Conservation (phyloP, 1,140 invertebrate genomes). For the Cecropterus lyciades region DNA sequence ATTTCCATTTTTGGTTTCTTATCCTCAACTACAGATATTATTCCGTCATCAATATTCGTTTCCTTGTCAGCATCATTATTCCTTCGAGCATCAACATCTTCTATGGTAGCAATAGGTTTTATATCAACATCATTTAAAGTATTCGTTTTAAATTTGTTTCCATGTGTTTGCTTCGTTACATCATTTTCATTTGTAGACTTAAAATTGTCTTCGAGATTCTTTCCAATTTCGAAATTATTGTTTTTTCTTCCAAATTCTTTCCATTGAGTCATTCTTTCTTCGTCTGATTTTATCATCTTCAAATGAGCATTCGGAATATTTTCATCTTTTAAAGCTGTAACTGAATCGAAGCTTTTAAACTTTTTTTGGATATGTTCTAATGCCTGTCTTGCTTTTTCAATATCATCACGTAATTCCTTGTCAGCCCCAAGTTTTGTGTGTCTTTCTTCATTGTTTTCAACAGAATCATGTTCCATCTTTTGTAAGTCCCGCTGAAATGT, state of each 20-base stretch:
- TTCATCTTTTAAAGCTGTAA: slow-evolving; percentile 39
- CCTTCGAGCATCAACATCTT: slow-evolving; percentile 3
- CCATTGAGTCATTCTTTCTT: slow-evolving; percentile 65
- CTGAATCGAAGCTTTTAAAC: slow-evolving; percentile 59
- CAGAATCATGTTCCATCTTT: slow-evolving; percentile 52
- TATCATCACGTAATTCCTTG: slow-evolving; percentile 54
- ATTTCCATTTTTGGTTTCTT: slow-evolving; percentile 42
- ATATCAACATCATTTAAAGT: slow-evolving; percentile 6
- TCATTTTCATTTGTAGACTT: slow-evolving; percentile 35
- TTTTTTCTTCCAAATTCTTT: slow-evolving; percentile 61
- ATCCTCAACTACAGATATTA: slow-evolving; percentile 40
- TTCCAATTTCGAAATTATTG: slow-evolving; percentile 60
- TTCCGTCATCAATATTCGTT: slow-evolving; percentile 29
- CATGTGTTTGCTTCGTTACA: not conserved
- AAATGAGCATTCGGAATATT: slow-evolving; percentile 28
- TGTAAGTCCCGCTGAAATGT: slow-evolving; percentile 63
- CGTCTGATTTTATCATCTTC: slow-evolving; percentile 46
- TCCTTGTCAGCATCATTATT: not conserved
- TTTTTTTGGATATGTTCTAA: slow-evolving; percentile 59
- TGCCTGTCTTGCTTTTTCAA: slow-evolving; percentile 59
- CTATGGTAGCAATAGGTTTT: not conserved
- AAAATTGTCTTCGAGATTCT: slow-evolving; percentile 67
- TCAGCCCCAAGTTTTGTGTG: slow-evolving; percentile 43
- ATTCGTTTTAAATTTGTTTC: not conserved
- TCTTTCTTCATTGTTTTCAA: slow-evolving; percentile 39